Conservation (phyloP, 2,797 vertebrate genomes). For the Acipenser transmontanus region DNA sequence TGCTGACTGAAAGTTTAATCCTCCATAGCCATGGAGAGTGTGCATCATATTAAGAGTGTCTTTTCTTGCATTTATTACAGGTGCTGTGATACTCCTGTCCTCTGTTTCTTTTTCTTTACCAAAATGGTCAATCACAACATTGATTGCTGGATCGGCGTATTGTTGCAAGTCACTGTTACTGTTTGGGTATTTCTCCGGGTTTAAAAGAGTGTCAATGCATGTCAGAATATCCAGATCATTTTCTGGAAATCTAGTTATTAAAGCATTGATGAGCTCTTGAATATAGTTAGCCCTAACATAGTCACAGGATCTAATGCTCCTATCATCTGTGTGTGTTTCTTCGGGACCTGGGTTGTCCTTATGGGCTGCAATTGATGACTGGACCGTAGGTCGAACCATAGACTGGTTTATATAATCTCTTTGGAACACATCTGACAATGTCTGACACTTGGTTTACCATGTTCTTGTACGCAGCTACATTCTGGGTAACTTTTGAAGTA, state of each 20-base stretch:
- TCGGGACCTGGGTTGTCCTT: too few relatives aligned
- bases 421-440: neutral
- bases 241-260: too few relatives aligned
- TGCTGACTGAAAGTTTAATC: too few relatives aligned
- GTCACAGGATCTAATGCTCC: constrained; percentile 3
- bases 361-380: too few relatives aligned
- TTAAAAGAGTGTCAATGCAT: too few relatives aligned
- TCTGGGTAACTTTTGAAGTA: neutral
- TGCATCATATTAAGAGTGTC: neutral
- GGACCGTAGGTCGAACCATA: too few relatives aligned
- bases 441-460: neutral
- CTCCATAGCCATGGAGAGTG: neutral
- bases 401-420: too few relatives aligned
- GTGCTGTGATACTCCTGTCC: neutral
- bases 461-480: constrained; percentile 5
- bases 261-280: neutral
- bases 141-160: neutral
- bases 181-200: too few relatives aligned
- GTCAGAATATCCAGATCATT: too few relatives aligned
- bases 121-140: too few relatives aligned
- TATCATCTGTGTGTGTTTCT: neutral
- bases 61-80: constrained; percentile 3
- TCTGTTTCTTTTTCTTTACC: too few relatives aligned
- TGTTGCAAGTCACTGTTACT: neutral
- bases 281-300: neutral